These are phyloP conservation scores for Neopipo cinnamomea DNA, from an alignment of 2,113 vertebrate species.

Conservation along the genomic window DNA sequence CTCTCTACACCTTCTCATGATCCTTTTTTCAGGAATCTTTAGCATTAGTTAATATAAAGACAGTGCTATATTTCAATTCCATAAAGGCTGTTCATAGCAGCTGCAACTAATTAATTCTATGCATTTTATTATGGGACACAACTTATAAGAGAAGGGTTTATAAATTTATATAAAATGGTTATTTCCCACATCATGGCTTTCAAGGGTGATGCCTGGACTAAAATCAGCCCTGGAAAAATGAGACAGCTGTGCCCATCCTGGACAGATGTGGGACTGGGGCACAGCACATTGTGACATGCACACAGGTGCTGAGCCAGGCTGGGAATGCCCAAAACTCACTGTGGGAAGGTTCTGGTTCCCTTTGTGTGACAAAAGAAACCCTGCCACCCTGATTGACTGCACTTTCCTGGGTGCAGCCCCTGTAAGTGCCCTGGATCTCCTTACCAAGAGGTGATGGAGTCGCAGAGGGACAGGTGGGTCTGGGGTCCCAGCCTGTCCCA, in stretches of 20 bases:
- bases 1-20: not conserved
- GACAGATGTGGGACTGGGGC: rapidly evolving
- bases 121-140: not conserved
- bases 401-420: not conserved
- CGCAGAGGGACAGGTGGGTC: not conserved
- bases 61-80: not conserved
- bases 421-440: not conserved
- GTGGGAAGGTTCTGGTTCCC: not conserved
- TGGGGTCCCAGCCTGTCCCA: not conserved
- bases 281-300: rapidly evolving
- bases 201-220: not conserved
- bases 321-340: not conserved
- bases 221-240: not conserved
- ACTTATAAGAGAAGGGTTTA: rapidly evolving
- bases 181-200: not conserved
- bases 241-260: not conserved
- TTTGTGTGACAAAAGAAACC: not conserved
- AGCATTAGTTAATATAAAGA: not conserved
- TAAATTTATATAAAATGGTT: not conserved
- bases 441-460: not conserved
- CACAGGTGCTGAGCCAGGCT: not conserved
- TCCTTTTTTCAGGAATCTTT: not conserved
- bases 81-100: not conserved
- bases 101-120: not conserved
- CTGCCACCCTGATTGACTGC: not conserved